Percentiles rank a stretch among this genome's conserved stretches.
These are phyloP conservation scores for Pocillopora damicornis DNA, from an alignment of 64 coral and sea anemone species.

Conservation along the genomic window DNA sequence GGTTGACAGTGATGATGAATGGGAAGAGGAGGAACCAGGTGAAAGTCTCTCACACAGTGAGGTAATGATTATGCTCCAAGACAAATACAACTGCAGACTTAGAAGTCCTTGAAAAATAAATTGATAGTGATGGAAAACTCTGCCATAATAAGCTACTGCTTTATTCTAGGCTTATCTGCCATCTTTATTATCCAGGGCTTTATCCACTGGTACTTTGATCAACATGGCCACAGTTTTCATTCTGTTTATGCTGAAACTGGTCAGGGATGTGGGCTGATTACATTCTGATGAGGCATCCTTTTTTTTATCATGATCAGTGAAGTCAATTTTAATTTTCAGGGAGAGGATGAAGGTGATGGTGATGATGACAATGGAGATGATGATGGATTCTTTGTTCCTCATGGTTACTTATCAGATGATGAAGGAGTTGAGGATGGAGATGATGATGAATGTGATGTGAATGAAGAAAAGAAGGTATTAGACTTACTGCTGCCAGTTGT, in stretches of 20 bases:
- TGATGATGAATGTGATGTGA: conserved; percentile 27
- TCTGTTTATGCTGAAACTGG: no score
- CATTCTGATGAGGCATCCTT: neutral
- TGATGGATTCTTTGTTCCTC: conserved; percentile 95
- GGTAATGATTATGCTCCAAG: conserved; percentile 30
- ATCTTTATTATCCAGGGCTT: no score
- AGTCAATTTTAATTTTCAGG: neutral
- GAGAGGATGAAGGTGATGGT: conserved; percentile 38
- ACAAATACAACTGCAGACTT: neutral
- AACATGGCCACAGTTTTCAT: no score
- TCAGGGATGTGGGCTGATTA: no score
- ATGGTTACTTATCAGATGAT: conserved; percentile 98
- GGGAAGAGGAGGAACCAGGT: conserved; percentile 98
- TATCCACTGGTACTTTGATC: no score
- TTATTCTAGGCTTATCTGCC: no score
- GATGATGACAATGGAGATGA: conserved; percentile 85
- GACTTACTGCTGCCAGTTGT: neutral
- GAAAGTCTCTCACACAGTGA: conserved; percentile 94
- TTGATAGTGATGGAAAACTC: no score
- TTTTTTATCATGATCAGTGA: neutral
- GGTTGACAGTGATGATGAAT: conserved; percentile 98
- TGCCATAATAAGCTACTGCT: no score
- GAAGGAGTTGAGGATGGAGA: conserved; percentile 80
- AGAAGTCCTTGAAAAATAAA: neutral
- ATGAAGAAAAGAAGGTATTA: conserved; percentile 10